phyloP scores from a whole-genome alignment of 2,113 vertebrate species.

The Mola mola region DNA sequence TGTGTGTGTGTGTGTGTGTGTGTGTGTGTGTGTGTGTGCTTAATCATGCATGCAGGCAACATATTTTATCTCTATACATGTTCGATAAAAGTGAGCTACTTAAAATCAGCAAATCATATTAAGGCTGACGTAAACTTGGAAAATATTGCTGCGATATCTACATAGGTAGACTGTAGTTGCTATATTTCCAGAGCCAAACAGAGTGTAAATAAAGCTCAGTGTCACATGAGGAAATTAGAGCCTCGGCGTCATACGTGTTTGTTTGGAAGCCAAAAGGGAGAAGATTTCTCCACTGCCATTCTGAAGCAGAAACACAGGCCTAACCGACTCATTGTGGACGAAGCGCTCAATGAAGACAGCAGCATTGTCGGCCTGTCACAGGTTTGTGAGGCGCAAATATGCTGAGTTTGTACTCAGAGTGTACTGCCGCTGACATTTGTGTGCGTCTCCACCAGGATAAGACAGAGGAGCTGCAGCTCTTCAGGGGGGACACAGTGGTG shows the following conservation, averaged over 20 bases:
- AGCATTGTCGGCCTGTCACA: conserved; percentile 82
- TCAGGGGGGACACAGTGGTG: conserved; percentile 96
- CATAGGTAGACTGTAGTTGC: conserved; percentile 45
- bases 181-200: conserved; percentile 38
- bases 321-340: conserved; percentile 82
- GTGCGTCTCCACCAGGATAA: too few species aligned
- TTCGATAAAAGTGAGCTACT: neutral
- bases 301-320: conserved; percentile 82
- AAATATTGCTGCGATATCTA: neutral
- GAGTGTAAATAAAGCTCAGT: conserved; percentile 75
- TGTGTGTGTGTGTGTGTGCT: too few species aligned
- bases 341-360: conserved; percentile 82
- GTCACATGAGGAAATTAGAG: conserved; percentile 80
- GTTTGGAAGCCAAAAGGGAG: conserved; percentile 71
- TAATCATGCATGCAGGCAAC: too few species aligned
- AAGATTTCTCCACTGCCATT: conserved; percentile 83
- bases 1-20: neutral
- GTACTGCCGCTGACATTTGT: too few species aligned
- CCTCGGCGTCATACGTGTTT: conserved; percentile 44
- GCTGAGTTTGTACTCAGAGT: too few species aligned
- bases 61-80: too few species aligned
- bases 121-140: neutral
- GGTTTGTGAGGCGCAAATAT: conserved; percentile 53
- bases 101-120: neutral
- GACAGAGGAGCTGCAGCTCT: conserved; percentile 98